Conservation (phyloP, 2,888 invertebrate species). For the Trichogramma evanescens region DNA sequence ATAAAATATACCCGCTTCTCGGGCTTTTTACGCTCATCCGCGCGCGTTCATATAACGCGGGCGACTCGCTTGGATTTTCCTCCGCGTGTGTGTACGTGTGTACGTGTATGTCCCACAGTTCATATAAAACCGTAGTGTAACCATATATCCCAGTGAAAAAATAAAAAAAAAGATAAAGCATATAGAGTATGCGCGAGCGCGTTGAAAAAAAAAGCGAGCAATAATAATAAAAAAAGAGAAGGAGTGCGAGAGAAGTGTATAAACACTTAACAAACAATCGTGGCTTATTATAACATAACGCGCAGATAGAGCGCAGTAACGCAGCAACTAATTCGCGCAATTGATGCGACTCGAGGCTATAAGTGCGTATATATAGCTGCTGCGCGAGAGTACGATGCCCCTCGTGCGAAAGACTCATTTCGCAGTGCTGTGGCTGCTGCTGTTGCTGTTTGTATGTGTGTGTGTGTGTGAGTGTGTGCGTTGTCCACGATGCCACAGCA, state of each 20-base stretch:
- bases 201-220: not conserved
- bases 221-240: not conserved
- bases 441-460: no score
- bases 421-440: no score
- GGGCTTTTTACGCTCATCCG: no score
- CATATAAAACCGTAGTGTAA: no score
- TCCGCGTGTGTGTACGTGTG: no score
- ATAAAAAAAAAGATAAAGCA: not conserved
- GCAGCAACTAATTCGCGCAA: slow-evolving; percentile 27
- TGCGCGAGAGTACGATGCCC: slow-evolving; percentile 8
- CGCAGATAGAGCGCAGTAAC: no score
- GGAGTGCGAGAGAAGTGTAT: not conserved
- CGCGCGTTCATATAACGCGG: not conserved
- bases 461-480: no score
- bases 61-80: not conserved
- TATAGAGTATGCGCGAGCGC: not conserved
- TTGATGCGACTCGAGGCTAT: slow-evolving; percentile 23
- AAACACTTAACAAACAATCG: slow-evolving; percentile 14
- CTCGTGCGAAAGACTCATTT: not conserved
- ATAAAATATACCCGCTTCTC: no score
- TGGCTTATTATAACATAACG: not conserved
- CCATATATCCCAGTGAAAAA: not conserved
- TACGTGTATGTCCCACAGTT: no score
- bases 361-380: not conserved
- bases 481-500: no score